These are phyloP conservation scores for Azemiops feae DNA, from an alignment of 2,113 vertebrate genomes.

Conservation along the genomic window DNA sequence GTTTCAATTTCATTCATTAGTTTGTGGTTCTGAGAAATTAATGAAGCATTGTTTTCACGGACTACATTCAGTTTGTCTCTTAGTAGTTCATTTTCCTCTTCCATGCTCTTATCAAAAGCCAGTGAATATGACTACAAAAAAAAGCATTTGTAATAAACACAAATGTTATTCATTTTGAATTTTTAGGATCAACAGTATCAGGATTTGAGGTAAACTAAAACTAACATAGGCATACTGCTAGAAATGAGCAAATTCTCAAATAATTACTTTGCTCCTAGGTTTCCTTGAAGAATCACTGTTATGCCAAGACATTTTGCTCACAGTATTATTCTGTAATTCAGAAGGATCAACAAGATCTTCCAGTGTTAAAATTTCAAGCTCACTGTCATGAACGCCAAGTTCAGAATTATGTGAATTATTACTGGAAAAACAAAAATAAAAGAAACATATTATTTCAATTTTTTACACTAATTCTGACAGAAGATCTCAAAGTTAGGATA, in stretches of 20 bases:
- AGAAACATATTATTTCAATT: conserved; percentile 7
- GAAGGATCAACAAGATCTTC: conserved; percentile 64
- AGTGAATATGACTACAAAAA: conserved; percentile 55
- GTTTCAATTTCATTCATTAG: conserved; percentile 78
- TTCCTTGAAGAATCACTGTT: conserved; percentile 57
- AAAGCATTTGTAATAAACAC: conserved; percentile 3
- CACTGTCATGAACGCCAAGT: conserved; percentile 34
- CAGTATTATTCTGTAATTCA: conserved; percentile 51
- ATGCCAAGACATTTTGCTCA: conserved; percentile 37
- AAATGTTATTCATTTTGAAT: background rate
- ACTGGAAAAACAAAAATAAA: conserved; percentile 51
- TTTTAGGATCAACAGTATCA: background rate
- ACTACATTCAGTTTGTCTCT: conserved; percentile 74
- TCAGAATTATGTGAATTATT: conserved; percentile 45
- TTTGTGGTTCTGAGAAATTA: conserved; percentile 77
- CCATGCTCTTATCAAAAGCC: conserved; percentile 37
- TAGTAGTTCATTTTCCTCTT: conserved; percentile 71
- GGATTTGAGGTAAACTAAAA: background rate
- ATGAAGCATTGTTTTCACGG: conserved; percentile 79
- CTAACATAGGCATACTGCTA: background rate
- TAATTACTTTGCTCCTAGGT: conserved; percentile 64
- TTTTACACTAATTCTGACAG: conserved; percentile 19
- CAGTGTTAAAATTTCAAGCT: conserved; percentile 57
- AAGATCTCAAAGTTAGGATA: conserved; percentile 12
- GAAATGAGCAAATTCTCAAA: conserved; percentile 5